Conservation (phyloP, 2,888 invertebrate genomes). For the Myopa testacea region DNA sequence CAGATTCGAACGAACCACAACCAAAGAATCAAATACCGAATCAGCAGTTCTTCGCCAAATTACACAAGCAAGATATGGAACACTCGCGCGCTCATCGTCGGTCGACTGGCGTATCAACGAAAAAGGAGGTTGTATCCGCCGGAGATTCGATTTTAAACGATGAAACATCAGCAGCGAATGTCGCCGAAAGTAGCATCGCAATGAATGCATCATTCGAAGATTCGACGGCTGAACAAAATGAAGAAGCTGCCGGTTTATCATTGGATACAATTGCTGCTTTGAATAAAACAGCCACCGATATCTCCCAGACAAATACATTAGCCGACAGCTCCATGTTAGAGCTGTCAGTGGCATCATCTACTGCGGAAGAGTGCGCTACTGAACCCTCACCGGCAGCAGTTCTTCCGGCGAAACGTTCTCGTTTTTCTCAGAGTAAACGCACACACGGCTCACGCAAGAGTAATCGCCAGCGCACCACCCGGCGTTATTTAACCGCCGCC, state of each 20-base stretch:
- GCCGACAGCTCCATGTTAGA: constrained; percentile 40
- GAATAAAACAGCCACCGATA: constrained; percentile 28
- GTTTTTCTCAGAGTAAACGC: constrained; percentile 68
- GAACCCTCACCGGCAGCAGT: constrained; percentile 24
- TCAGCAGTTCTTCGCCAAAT: constrained; percentile 67
- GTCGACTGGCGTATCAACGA: constrained; percentile 36
- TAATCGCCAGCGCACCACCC: constrained; percentile 64
- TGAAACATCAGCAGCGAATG: neutral
- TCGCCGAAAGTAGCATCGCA: neutral
- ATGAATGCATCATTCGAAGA: neutral
- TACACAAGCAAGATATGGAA: constrained; percentile 66
- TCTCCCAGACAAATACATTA: constrained; percentile 39
- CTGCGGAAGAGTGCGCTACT: constrained; percentile 42
- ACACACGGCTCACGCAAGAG: constrained; percentile 64
- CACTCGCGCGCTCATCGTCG: constrained; percentile 59
- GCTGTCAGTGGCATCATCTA: constrained; percentile 43
- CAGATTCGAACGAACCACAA: constrained; percentile 70
- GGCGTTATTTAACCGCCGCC: constrained; percentile 57
- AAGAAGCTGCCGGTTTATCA: neutral
- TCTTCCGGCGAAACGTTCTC: constrained; percentile 50
- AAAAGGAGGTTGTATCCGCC: neutral
- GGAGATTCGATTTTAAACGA: neutral
- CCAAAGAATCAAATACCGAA: constrained; percentile 68
- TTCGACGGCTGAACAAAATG: neutral
- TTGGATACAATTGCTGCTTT: neutral